These are phyloP conservation scores for Polyommatus icarus DNA, from an alignment of 2,888 invertebrate species.

Conservation along the genomic window DNA sequence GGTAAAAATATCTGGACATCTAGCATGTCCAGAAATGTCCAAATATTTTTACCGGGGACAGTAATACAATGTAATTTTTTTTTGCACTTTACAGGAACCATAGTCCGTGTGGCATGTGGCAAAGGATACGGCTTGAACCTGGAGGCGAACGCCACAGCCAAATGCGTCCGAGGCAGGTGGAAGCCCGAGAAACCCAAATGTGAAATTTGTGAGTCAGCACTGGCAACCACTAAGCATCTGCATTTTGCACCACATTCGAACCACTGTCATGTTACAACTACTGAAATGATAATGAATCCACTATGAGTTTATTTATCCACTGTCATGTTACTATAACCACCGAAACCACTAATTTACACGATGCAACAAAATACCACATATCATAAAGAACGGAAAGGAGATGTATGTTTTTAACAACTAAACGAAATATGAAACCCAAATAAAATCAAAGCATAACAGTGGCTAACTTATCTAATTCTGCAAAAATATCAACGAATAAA, in stretches of 20 bases:
- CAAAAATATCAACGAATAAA: background rate
- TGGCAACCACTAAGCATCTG: conserved; percentile 1
- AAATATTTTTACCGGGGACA: no score
- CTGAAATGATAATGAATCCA: background rate
- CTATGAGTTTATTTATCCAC: background rate
- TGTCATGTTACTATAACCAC: background rate
- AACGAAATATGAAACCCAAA: background rate
- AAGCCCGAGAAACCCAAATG: conserved; percentile 90
- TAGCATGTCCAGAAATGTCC: no score
- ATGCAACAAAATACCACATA: conserved; percentile 2
- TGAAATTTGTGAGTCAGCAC: conserved; percentile 83
- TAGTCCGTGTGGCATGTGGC: conserved; percentile 87
- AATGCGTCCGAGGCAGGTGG: conserved; percentile 92
- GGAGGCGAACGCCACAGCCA: conserved; percentile 86
- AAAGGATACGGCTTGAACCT: conserved; percentile 89
- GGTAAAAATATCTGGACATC: no score
- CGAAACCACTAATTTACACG: background rate
- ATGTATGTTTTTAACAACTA: background rate
- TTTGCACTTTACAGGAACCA: conserved; percentile 75
- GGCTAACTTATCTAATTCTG: no score
- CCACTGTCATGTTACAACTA: conserved; percentile 19
- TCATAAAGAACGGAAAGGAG: background rate
- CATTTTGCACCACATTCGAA: conserved; percentile 2
- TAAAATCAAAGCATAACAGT: no score
- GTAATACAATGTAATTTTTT: background rate